Conservation (phyloP, 2,888 invertebrate genomes). For the Rhopalosiphum nymphaeae region DNA sequence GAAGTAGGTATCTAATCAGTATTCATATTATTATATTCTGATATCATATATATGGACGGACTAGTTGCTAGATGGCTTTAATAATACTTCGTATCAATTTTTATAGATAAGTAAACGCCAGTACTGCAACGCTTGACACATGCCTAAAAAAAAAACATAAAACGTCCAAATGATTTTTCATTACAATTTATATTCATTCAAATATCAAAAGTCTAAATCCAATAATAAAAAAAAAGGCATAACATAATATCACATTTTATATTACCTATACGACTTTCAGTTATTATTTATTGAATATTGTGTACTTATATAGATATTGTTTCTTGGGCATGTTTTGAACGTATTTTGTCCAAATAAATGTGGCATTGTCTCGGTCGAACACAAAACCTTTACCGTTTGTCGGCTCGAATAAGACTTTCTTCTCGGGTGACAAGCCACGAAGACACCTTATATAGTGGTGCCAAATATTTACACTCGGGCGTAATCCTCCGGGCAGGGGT, state of each 20-base stretch:
- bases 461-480: constrained; percentile 63
- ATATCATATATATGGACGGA: background rate
- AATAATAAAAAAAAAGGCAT: background rate
- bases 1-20: background rate
- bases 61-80: background rate
- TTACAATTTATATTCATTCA: background rate
- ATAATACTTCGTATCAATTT: background rate
- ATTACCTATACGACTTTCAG: background rate
- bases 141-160: no score
- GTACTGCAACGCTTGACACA: background rate
- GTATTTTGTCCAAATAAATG: constrained; percentile 11
- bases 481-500: constrained; percentile 56
- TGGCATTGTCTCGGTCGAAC: constrained; percentile 2
- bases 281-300: background rate
- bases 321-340: constrained; percentile 10
- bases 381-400: constrained; percentile 44
- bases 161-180: background rate
- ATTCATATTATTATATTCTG: background rate
- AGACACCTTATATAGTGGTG: constrained; percentile 45
- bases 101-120: background rate
- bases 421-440: constrained; percentile 42
- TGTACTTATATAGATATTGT: background rate
- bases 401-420: constrained; percentile 51
- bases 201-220: background rate
- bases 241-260: background rate